A percentile compares a stretch with the other conserved stretches of the same genome.
These are phyloP conservation scores for Metalampra italica DNA, from an alignment of 2,888 invertebrate genomes.

Conservation along the genomic window DNA sequence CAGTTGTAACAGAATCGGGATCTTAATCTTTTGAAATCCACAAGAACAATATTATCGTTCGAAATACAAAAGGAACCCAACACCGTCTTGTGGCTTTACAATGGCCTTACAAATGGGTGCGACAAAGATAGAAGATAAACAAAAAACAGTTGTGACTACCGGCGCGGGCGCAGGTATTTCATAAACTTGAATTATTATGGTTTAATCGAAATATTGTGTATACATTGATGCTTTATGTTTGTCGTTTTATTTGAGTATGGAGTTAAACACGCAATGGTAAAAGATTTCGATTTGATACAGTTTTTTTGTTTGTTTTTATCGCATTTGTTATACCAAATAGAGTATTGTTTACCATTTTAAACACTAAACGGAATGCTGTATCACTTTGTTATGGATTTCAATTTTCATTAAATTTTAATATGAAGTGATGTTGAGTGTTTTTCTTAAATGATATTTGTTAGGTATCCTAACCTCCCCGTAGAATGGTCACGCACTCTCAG, in stretches of 20 bases:
- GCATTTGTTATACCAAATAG: constrained; percentile 34
- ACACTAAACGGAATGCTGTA: constrained; percentile 33
- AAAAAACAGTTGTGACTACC: constrained; percentile 26
- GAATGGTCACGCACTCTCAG: too few species aligned
- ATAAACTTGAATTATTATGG: constrained; percentile 22
- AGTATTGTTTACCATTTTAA: constrained; percentile 38
- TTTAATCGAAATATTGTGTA: constrained; percentile 24
- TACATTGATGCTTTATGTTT: constrained; percentile 32
- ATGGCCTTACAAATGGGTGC: constrained; percentile 45
- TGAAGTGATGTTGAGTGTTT: too few species aligned
- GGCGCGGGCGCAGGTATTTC: constrained; percentile 30
- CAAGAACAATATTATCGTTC: constrained; percentile 62
- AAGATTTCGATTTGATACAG: constrained; percentile 11
- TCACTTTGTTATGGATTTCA: constrained; percentile 21
- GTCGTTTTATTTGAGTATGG: constrained; percentile 2
- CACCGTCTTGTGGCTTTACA: constrained; percentile 38
- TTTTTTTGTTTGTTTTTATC: constrained; percentile 7
- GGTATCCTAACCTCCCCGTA: too few species aligned
- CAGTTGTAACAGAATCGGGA: constrained; percentile 42
- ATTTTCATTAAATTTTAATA: not conserved
- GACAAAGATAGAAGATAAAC: constrained; percentile 29
- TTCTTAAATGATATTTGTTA: too few species aligned
- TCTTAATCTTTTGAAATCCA: constrained; percentile 47
- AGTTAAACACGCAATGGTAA: constrained; percentile 26
- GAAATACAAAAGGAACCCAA: constrained; percentile 40